Evolutionary conservation across 2,113 vertebrate genomes (phyloP).

Genomic region (Semnornis frantzii): DNA sequence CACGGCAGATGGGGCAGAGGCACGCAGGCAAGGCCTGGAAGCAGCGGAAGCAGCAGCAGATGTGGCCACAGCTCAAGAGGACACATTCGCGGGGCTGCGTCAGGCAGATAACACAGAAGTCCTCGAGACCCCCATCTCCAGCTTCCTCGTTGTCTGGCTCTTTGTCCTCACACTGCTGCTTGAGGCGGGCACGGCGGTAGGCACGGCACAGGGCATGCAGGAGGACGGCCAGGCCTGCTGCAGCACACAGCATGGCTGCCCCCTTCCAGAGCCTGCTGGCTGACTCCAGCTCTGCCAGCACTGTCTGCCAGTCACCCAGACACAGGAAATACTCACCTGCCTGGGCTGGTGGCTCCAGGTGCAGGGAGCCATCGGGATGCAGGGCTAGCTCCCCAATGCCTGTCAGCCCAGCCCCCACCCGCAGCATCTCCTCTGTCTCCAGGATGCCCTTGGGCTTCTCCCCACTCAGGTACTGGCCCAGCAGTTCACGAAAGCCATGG

Average conservation of each 20-base stretch:
- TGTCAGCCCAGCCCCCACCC: constrained; percentile 81
- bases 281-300: constrained; percentile 72
- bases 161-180: constrained; percentile 63
- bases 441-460: constrained; percentile 89
- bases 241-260: constrained; percentile 59
- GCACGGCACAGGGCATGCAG: constrained; percentile 73
- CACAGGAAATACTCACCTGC: constrained; percentile 81
- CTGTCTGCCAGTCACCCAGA: constrained; percentile 78
- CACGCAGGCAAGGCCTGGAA: constrained; percentile 79
- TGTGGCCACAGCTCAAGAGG: constrained; percentile 84
- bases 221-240: constrained; percentile 64
- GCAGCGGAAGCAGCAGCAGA: constrained; percentile 88
- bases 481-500: constrained; percentile 77
- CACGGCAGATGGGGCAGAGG: constrained; percentile 85
- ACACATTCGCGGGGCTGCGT: constrained; percentile 78
- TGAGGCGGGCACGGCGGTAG: constrained; percentile 57
- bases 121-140: background rate
- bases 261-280: constrained; percentile 74
- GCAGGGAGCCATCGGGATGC: constrained; percentile 77
- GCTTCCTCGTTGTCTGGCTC: constrained; percentile 29
- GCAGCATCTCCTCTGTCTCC: constrained; percentile 89
- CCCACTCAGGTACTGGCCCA: constrained; percentile 85
- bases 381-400: constrained; percentile 83
- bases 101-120: constrained; percentile 82
- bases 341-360: constrained; percentile 77